Evolutionary conservation across 2,888 invertebrate species (phyloP).

Genomic region (Pseudanteris insignis): DNA sequence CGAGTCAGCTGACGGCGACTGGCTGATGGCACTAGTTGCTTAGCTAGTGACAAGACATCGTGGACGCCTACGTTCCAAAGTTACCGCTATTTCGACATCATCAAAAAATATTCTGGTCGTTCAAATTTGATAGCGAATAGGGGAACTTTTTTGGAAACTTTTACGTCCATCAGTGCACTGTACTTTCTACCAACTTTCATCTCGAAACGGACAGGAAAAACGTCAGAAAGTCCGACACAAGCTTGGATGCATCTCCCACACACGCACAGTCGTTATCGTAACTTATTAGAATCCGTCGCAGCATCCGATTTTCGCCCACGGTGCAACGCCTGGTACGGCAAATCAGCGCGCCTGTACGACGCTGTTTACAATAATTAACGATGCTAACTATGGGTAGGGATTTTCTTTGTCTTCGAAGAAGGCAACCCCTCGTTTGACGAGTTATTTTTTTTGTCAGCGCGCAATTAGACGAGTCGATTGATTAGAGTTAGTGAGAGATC

Average conservation of each 20-base stretch:
- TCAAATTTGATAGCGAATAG: slow-evolving; percentile 1
- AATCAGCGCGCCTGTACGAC: slow-evolving; percentile 44
- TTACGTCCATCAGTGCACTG: not conserved
- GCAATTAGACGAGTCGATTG: slow-evolving; percentile 44
- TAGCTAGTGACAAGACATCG: slow-evolving; percentile 19
- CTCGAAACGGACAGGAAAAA: not conserved
- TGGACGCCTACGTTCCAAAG: slow-evolving; percentile 18
- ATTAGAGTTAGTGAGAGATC: slow-evolving; percentile 19
- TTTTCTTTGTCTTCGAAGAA: slow-evolving; percentile 25
- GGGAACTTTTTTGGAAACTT: slow-evolving; percentile 12
- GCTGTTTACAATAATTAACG: slow-evolving; percentile 52
- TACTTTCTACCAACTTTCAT: no score
- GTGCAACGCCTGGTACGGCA: slow-evolving; percentile 45
- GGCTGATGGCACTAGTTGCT: slow-evolving; percentile 62
- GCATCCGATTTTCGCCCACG: slow-evolving; percentile 54
- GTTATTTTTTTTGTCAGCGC: slow-evolving; percentile 28
- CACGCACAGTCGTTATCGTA: slow-evolving; percentile 28
- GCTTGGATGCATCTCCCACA: slow-evolving; percentile 47
- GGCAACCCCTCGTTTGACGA: not conserved
- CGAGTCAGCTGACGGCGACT: no score
- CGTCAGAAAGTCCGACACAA: no score
- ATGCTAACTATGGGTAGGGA: slow-evolving; percentile 23
- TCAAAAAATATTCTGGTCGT: not conserved
- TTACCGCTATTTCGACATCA: not conserved
- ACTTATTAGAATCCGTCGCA: slow-evolving; percentile 51